Evolutionary conservation across 2,797 vertebrate species (phyloP), one percentile per base, ranked within the genome.

Genomic region (Melanotaenia pygmaea): DNA sequence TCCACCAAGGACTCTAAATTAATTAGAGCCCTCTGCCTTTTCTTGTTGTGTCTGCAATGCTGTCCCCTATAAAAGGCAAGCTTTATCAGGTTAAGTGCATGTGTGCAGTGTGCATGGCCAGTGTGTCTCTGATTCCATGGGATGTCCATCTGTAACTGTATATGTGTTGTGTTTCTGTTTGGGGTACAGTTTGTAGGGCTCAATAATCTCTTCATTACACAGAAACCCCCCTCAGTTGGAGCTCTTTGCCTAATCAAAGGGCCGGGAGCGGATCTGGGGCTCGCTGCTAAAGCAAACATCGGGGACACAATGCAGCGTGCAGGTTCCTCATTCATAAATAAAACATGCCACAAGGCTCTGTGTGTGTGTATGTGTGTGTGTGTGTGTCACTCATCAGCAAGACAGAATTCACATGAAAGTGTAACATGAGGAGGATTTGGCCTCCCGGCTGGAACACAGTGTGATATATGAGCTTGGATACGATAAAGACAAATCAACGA

Each of bases 201-300:
- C 85, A 86, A 94, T 95, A 96, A 96, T 96, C 95, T 95, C 92
- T 95, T 94, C 94, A 93, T 94, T 94, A 95, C 94, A 90, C 93
- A 94, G 89, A 68, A 89, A 80, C 26, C 54, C 61, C 32, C 43
- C 88, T 69, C 92, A 86, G 94, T 91, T 83, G 93, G 93, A 93
- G 87, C 94, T 90, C 89, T 85, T 86, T 34, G 87, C 87, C 88
- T 94, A 96, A 96, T 94, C 93, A 95, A 93, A 94, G 93, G 92
- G 89, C 83, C 82, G 84, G 92, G 92, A 87, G 89, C 86, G 58
- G 92, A 93, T 87, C 88, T 91, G 87, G 88, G 93, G 91, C 87
- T 86, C 35, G 51, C 81, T 70, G 80, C 87, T 77, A 89, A 87
- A 86, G 89, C 88, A 92, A 90, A 93, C 90, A 91, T 82, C 76